phyloP scores from a whole-genome alignment of 2,888 invertebrate species.

The Spodoptera exigua region DNA sequence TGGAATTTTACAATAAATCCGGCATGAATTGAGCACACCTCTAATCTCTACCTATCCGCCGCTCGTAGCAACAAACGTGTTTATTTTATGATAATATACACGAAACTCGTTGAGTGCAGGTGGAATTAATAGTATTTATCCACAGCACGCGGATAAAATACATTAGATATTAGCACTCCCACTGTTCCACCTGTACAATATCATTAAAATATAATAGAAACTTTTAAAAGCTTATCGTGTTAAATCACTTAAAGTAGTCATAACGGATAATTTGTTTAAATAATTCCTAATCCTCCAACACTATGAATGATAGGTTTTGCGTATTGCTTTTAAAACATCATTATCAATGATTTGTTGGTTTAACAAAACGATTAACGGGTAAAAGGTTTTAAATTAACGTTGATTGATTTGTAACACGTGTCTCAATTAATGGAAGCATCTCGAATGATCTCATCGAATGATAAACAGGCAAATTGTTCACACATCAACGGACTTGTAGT shows the following conservation, averaged over 20 bases:
- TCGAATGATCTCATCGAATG: slow-evolving; percentile 22
- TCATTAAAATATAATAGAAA: slow-evolving; percentile 2
- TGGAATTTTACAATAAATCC: slow-evolving; percentile 29
- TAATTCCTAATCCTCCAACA: slow-evolving; percentile 4
- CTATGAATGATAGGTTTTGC: not conserved
- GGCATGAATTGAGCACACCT: slow-evolving; percentile 13
- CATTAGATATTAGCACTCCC: not conserved
- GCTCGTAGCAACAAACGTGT: slow-evolving; percentile 44
- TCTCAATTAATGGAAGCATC: slow-evolving; percentile 37
- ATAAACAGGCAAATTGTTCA: slow-evolving; percentile 16
- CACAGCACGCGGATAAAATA: slow-evolving; percentile 17
- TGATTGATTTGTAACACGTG: slow-evolving; percentile 42
- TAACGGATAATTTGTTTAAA: slow-evolving; percentile 13
- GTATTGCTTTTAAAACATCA: slow-evolving; percentile 32
- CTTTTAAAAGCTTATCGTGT: slow-evolving; percentile 12
- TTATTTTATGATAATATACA: slow-evolving; percentile 40
- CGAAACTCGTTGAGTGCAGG: slow-evolving; percentile 16
- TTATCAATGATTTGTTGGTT: slow-evolving; percentile 29
- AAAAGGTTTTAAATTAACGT: slow-evolving; percentile 30
- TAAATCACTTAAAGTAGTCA: slow-evolving; percentile 11
- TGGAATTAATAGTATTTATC: slow-evolving; percentile 31
- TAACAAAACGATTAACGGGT: slow-evolving; percentile 15
- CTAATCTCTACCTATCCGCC: slow-evolving; percentile 2
- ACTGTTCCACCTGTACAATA: not conserved
- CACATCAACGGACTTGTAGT: slow-evolving; percentile 20